Evolutionary conservation across 1,140 invertebrate species (phyloP).

Genomic region (Penaeus japonicus): DNA sequence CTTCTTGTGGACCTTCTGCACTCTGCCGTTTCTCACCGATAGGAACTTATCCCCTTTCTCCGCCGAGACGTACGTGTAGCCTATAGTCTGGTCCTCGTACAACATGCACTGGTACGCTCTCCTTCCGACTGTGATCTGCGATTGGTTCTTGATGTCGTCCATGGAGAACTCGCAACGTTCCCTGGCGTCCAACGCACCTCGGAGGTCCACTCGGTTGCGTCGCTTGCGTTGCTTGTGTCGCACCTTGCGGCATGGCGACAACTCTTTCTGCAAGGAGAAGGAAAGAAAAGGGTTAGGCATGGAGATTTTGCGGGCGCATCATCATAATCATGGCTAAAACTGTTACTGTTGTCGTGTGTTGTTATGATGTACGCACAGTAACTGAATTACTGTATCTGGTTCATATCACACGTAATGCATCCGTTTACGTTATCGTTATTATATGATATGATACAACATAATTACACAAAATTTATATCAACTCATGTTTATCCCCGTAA

Average conservation of each 20-base stretch:
- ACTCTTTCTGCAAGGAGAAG: background rate
- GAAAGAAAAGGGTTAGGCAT: background rate
- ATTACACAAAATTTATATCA: too few species aligned
- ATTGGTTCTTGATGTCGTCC: background rate
- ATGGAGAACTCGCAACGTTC: background rate
- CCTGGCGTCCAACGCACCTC: background rate
- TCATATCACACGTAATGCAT: too few species aligned
- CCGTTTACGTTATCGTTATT: too few species aligned
- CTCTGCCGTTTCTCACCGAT: background rate
- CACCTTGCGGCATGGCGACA: background rate
- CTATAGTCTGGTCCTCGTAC: background rate
- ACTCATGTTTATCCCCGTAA: too few species aligned
- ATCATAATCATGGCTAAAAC: too few species aligned
- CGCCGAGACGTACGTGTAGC: conserved; percentile 10
- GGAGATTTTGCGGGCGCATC: too few species aligned
- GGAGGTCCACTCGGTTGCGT: background rate
- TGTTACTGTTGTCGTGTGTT: too few species aligned
- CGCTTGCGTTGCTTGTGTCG: background rate
- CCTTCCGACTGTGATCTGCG: background rate
- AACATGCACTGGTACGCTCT: background rate
- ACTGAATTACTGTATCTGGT: too few species aligned
- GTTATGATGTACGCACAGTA: too few species aligned
- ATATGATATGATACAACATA: too few species aligned
- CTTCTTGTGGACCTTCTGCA: conserved; percentile 2
- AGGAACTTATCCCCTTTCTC: conserved; percentile 16